Base-by-base conservation (phyloP, 2,888 invertebrate species). In the Ectemnius continuus region DNA sequence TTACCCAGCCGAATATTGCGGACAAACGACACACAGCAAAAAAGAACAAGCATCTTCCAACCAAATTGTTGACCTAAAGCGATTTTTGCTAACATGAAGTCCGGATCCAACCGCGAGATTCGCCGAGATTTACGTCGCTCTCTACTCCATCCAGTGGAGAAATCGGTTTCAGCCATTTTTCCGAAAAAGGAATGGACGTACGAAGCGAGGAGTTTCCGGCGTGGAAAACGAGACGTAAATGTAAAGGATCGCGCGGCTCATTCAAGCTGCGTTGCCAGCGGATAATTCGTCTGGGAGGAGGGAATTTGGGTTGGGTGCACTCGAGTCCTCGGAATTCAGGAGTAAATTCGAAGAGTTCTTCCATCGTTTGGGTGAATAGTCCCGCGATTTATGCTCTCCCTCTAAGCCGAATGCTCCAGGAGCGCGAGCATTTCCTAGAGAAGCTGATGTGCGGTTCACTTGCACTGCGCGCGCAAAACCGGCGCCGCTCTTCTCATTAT, bases 201-300 rank as follows among this genome's bases (percentile, higher is more conserved):
- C 71, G 58, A n/a, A 47, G 66, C 65, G 72, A 72, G 58, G 63
- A 66, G 77, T 64, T 77, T 73, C 77, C 77, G 77, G 64, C 65
- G 73, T 65, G 78, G 58, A 67, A 81, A 83, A 83, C 81, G 81
- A 83, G 83, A 80, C 83, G 83, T 83, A 81, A 83, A 83, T 83
- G 83, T 81, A 80, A 83, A 83, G 81, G 83, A 78, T 76, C 83
- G 78, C 73, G 78, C 78, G 70, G 67, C 77, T 73, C 77, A 73
- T 73, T 78, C 78, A 64, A 47, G 61, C 70, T 59, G 36, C 36
- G 78, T 73, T 78, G 73, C 70, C 73, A 57, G 47, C 70, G 71
- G 67, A 73, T 77, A 77, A 77, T 70, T 78, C 20, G 57, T 28
- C 13, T 8, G 36, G 47, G 20, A 23, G 18, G 23, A 23, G 26